Evolutionary conservation across 35 echinoderm and acorn worm genomes (phyloP).

Genomic region (Acanthaster planci): DNA sequence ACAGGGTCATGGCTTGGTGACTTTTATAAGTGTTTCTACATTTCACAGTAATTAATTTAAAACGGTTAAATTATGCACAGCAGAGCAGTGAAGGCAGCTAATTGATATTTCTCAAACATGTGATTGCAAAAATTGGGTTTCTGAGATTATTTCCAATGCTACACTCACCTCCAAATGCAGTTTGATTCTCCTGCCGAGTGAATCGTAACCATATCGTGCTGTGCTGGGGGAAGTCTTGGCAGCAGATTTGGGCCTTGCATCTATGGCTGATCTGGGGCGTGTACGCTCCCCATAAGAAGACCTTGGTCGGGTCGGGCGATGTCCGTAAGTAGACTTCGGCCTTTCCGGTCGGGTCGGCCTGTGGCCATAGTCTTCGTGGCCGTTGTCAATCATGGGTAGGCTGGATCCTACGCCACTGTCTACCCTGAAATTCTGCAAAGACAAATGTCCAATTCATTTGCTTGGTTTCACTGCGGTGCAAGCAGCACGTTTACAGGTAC

Average conservation of each 20-base stretch:
- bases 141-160: not conserved
- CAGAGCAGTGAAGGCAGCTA: not conserved
- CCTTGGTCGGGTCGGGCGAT: slow-evolving; percentile 43
- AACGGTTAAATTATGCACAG: no score
- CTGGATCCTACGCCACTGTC: slow-evolving; percentile 70
- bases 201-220: slow-evolving; percentile 77
- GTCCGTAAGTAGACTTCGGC: slow-evolving; percentile 86
- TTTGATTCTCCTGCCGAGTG: slow-evolving; percentile 40
- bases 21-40: no score
- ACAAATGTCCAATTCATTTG: no score
- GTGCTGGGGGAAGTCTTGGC: slow-evolving; percentile 63
- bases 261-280: slow-evolving; percentile 77
- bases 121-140: not conserved
- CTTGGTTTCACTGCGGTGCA: no score
- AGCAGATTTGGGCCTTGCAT: slow-evolving; percentile 49
- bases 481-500: no score
- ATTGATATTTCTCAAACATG: not conserved
- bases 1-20: no score
- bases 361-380: not conserved
- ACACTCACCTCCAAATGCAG: slow-evolving; percentile 18
- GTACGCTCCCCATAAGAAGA: slow-evolving; percentile 21
- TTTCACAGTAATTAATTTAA: no score
- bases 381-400: slow-evolving; percentile 62
- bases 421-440: slow-evolving; percentile 40
- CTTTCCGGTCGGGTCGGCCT: slow-evolving; percentile 66